These are phyloP conservation scores for Leptogaster cylindrica DNA, from an alignment of 2,888 invertebrate species.

Conservation along the genomic window DNA sequence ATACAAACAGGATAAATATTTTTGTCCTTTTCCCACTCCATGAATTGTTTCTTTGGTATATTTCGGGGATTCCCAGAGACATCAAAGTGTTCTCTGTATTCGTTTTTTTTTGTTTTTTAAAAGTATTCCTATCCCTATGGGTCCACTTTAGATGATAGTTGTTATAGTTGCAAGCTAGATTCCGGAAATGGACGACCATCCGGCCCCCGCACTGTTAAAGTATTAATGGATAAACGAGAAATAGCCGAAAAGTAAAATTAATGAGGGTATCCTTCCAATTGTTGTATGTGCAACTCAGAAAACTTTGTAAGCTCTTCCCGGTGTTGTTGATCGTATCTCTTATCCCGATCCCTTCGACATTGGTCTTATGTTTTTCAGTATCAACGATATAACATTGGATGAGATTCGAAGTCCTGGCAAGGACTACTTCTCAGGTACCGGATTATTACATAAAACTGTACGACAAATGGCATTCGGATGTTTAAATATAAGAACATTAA, in stretches of 20 bases:
- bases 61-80: constrained; percentile 5
- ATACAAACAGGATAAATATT: too few relatives aligned
- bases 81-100: constrained; percentile 11
- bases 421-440: not conserved
- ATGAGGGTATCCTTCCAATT: constrained; percentile 19
- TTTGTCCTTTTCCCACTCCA: too few relatives aligned
- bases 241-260: constrained; percentile 37
- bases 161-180: too few relatives aligned
- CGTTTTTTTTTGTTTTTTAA: not conserved
- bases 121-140: not conserved
- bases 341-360: not conserved
- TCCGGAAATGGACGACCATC: not conserved
- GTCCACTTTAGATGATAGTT: constrained; percentile 5
- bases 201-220: not conserved
- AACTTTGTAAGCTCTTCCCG: constrained; percentile 7
- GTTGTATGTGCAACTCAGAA: constrained; percentile 17
- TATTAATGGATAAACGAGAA: constrained; percentile 19
- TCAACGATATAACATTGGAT: too few relatives aligned
- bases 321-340: not conserved
- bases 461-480: constrained; percentile 31
- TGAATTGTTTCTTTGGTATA: not conserved
- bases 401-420: too few relatives aligned
- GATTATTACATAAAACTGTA: constrained; percentile 36
- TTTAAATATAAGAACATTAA: constrained; percentile 49
- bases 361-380: too few relatives aligned